Evolutionary conservation across 2,888 invertebrate species (phyloP).

Genomic region (Meteorus colon): DNA sequence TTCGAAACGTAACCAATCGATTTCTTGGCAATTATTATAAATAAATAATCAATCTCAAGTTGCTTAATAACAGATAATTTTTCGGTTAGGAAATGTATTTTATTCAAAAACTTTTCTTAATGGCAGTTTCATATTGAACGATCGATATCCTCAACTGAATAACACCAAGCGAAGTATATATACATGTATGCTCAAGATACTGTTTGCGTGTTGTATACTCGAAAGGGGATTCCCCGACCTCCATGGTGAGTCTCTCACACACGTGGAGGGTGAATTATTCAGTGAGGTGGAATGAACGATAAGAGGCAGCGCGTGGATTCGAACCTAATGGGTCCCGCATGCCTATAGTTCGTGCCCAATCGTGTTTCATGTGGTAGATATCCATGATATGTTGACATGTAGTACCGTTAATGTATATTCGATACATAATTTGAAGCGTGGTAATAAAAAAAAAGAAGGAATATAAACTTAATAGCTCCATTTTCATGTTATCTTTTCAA

Average conservation of each 20-base stretch:
- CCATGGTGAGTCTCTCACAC: constrained; percentile 37
- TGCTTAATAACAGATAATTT: not conserved
- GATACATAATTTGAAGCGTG: not conserved
- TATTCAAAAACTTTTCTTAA: not conserved
- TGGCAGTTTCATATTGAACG: not conserved
- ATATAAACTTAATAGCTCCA: constrained; percentile 7
- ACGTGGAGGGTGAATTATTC: constrained; percentile 53
- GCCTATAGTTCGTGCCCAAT: constrained; percentile 33
- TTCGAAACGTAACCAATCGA: not conserved
- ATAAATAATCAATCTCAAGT: not conserved
- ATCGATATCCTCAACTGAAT: constrained; percentile 25
- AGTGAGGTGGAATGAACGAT: constrained; percentile 55
- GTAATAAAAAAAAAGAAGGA: not conserved
- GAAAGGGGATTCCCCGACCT: constrained; percentile 35
- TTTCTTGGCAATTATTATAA: not conserved
- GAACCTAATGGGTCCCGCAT: constrained; percentile 56
- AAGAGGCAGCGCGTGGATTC: constrained; percentile 49
- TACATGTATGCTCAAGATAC: not conserved
- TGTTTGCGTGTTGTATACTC: not conserved
- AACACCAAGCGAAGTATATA: not conserved
- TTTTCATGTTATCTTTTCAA: not conserved
- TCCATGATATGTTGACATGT: constrained; percentile 15
- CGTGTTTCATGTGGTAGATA: constrained; percentile 30
- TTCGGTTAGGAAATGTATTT: not conserved
- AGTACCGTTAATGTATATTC: constrained; percentile 29